phyloP scores from a whole-genome alignment of 2,797 vertebrate genomes.

The Pseudochirops corinnae region DNA sequence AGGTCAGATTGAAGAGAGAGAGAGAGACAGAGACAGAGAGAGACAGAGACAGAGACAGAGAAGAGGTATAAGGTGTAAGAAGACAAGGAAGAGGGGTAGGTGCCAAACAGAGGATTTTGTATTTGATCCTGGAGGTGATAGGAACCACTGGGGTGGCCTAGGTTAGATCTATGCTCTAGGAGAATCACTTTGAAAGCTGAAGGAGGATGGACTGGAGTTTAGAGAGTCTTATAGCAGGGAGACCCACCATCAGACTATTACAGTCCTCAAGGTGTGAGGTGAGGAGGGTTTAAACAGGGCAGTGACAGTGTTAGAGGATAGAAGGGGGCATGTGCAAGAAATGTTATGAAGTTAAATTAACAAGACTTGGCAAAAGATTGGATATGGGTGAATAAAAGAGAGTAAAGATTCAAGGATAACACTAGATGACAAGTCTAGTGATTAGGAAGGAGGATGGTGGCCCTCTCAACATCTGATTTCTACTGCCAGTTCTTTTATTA shows the following conservation, averaged over 20 bases:
- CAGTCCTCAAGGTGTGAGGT: neutral
- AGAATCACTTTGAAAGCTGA: neutral
- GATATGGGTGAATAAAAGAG: neutral
- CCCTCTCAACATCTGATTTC: too few relatives aligned
- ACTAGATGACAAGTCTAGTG: neutral
- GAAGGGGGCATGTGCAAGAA: neutral
- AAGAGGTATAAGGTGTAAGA: too few relatives aligned
- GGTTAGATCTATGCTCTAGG: too few relatives aligned
- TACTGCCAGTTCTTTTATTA: too few relatives aligned
- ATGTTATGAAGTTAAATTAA: neutral
- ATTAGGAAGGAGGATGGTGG: too few relatives aligned
- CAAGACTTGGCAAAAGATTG: neutral
- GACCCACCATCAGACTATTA: neutral
- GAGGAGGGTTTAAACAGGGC: neutral
- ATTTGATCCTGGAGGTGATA: too few relatives aligned
- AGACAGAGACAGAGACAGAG: too few relatives aligned
- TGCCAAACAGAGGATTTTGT: too few relatives aligned
- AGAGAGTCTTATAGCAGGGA: neutral
- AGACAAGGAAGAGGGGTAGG: too few relatives aligned
- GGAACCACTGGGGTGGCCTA: too few relatives aligned
- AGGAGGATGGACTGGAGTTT: neutral
- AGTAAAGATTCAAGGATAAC: neutral
- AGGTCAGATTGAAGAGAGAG: too few relatives aligned
- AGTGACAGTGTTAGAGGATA: neutral
- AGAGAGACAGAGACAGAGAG: too few relatives aligned